Evolutionary conservation across 2,797 vertebrate genomes (phyloP), one percentile per base, ranked within the genome.

Genomic region (Xyrichtys novacula): DNA sequence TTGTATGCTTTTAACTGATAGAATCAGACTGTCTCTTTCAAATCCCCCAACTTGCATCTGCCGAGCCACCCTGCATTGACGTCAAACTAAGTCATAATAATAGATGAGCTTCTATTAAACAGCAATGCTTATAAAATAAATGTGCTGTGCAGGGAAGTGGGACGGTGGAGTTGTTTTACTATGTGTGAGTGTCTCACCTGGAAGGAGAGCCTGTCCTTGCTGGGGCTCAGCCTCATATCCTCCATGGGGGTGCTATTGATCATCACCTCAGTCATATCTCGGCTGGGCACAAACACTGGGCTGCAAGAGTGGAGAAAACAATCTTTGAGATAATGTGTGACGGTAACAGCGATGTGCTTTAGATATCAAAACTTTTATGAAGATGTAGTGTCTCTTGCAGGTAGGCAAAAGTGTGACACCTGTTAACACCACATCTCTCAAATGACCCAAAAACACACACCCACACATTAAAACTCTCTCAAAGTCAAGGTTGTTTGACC

Each of bases 191-290:
- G 66, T 55, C 29, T 42, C 89, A 98, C 98, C 96, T 99, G 98
- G 77, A 97, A 98, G 2, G 96, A 96, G 74, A 96, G 94, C 49
- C 96, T 94, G 40, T 98, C 97, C 93, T 99, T 98, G 90, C 95
- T 94, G 79, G 96, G 96, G 76, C 87, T 98, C 87, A 99, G 95
- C 81, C 95, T 95, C 19, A 98, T 97, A 84, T 98, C 96, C 55
- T 99, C 97, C 94, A 98, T 98, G 73, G 96, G 92, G 79, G 96
- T 92, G 85, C 93, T 92, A 90, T 67, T 98, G 94, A 99, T 97
- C 95, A 99, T 98, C 93, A 99, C 96, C 89, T 98, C 97, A 88
- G 98, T 98, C 98, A 99, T 99, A 76, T 97, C 93, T 92, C 90
- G 92, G 71, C 93, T 89, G 91, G 94, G 92, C 92, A 96, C 92